These are phyloP conservation scores for Tolmerus cingulatus DNA, from an alignment of 2,888 invertebrate species.

Conservation along the genomic window DNA sequence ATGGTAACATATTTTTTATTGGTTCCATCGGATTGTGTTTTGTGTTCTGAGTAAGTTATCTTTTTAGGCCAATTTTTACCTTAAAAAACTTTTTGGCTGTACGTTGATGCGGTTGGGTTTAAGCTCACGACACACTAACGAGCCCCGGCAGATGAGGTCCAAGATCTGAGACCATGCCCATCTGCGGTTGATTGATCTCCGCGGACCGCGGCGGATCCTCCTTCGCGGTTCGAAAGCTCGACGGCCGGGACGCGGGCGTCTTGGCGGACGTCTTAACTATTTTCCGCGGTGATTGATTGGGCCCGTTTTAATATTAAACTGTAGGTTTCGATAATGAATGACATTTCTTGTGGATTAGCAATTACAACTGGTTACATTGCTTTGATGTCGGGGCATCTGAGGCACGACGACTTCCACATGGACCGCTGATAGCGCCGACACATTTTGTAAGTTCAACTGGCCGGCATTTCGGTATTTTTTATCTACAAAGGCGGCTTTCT, in stretches of 20 bases:
- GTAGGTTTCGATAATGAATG: neutral
- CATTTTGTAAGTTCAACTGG: neutral
- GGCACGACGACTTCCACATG: neutral
- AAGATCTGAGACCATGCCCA: neutral
- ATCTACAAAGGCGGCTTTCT: neutral
- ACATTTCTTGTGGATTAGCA: neutral
- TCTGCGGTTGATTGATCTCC: neutral
- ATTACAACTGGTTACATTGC: neutral
- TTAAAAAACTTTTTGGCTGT: too few species aligned
- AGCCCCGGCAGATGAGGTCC: neutral
- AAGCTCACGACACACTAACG: neutral
- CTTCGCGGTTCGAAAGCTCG: neutral
- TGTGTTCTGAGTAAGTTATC: too few species aligned
- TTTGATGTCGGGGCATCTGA: neutral
- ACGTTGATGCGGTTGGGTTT: too few species aligned
- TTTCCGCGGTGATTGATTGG: neutral
- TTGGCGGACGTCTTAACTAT: neutral
- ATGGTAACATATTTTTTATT: too few species aligned
- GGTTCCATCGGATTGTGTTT: too few species aligned
- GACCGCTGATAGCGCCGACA: neutral
- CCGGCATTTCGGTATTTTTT: neutral
- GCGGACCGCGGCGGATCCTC: neutral
- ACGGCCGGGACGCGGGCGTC: neutral
- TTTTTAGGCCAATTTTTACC: too few species aligned
- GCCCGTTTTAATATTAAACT: neutral